phyloP scores from a whole-genome alignment of 2,113 vertebrate genomes.

The Isichthys henryi region DNA sequence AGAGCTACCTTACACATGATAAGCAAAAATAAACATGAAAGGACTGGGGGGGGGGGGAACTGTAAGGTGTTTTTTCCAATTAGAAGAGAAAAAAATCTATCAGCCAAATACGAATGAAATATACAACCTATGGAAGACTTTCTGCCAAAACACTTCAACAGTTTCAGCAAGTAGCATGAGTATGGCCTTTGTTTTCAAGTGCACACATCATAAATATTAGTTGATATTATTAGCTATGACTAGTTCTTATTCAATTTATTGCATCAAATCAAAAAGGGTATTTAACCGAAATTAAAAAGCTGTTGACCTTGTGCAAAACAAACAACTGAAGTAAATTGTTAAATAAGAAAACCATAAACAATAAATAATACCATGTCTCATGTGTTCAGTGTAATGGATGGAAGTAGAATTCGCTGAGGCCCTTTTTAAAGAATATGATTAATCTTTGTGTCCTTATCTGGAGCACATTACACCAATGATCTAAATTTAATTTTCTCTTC shows the following conservation, averaged over 20 bases:
- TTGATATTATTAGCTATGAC: not conserved
- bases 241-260: not conserved
- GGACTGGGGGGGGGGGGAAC: not conserved
- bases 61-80: not conserved
- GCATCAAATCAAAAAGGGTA: not conserved
- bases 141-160: not conserved
- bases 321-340: not conserved
- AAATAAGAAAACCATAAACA: not conserved
- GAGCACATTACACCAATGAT: not conserved
- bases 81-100: not conserved
- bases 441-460: not conserved
- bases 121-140: not conserved
- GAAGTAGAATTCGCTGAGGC: not conserved
- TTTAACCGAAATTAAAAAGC: not conserved
- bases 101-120: not conserved
- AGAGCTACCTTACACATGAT: not conserved
- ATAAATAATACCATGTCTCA: not conserved
- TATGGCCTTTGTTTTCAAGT: not conserved
- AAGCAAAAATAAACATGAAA: not conserved
- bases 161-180: not conserved
- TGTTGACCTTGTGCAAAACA: not conserved
- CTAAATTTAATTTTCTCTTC: not conserved
- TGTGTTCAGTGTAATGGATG: not conserved
- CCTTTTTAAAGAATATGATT: not conserved
- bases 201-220: not conserved